Conservation (phyloP, 1,140 invertebrate species). For the Drosophila orena region DNA sequence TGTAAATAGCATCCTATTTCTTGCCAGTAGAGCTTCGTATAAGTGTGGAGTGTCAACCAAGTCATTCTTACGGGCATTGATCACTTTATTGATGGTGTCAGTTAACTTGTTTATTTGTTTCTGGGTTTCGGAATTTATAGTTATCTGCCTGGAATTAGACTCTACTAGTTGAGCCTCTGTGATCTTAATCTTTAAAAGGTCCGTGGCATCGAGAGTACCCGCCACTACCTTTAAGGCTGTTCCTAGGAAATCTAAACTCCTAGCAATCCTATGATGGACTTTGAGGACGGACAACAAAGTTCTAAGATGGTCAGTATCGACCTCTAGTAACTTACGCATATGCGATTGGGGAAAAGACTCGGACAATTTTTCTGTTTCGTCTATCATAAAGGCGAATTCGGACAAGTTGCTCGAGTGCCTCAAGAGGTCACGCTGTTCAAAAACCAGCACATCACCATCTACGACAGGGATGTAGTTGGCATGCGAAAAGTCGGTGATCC, state of each 20-base stretch:
- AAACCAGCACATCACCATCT: no score
- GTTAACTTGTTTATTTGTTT: no score
- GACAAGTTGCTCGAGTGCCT: no score
- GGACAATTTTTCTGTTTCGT: background rate
- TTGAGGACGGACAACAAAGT: no score
- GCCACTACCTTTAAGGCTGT: constrained; percentile 1
- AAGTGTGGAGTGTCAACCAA: background rate
- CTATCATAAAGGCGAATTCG: background rate
- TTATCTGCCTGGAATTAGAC: no score
- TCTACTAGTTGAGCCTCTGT: no score
- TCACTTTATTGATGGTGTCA: background rate
- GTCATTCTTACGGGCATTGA: background rate
- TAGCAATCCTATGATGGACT: no score
- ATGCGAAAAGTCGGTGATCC: no score
- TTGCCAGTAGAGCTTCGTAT: background rate
- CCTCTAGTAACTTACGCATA: background rate
- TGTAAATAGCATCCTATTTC: constrained; percentile 2
- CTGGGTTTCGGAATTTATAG: background rate
- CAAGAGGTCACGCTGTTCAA: no score
- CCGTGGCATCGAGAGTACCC: background rate
- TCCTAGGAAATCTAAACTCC: no score
- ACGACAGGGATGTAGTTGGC: no score
- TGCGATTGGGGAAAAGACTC: background rate
- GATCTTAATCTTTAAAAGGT: background rate
- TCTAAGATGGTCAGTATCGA: background rate